Evolutionary conservation across 2,888 invertebrate species (phyloP).

Genomic region (Ligdia adustata): DNA sequence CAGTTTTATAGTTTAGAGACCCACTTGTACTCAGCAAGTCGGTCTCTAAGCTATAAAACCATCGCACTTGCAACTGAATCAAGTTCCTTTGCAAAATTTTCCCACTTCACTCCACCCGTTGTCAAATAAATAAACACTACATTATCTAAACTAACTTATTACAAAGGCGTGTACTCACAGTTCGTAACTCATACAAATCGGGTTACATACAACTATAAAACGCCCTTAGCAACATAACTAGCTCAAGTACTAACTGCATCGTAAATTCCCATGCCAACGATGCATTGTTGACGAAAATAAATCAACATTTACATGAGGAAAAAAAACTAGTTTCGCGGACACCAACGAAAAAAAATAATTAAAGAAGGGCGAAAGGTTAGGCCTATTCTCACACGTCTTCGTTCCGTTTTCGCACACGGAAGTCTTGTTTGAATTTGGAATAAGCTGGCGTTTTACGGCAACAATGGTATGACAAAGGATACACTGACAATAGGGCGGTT

Average conservation of each 20-base stretch:
- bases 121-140: constrained; percentile 48
- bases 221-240: constrained; percentile 56
- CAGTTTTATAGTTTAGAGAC: too few relatives aligned
- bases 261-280: constrained; percentile 73
- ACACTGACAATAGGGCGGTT: constrained; percentile 62
- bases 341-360: constrained; percentile 48
- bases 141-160: constrained; percentile 24
- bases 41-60: too few relatives aligned
- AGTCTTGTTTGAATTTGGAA: constrained; percentile 66
- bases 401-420: constrained; percentile 75
- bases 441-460: constrained; percentile 61
- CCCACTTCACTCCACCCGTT: constrained; percentile 58
- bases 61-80: constrained; percentile 45
- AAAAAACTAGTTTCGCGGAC: constrained; percentile 72
- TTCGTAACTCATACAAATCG: constrained; percentile 39
- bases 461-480: constrained; percentile 65
- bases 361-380: constrained; percentile 58
- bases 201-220: constrained; percentile 38
- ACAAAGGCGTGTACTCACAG: constrained; percentile 27
- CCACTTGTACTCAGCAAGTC: too few relatives aligned
- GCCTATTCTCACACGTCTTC: constrained; percentile 55
- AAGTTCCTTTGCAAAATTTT: constrained; percentile 54
- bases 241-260: constrained; percentile 49
- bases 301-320: constrained; percentile 77
- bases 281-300: constrained; percentile 79